Conservation (phyloP, 2,113 vertebrate genomes). For the Aldabrachelys gigantea region DNA sequence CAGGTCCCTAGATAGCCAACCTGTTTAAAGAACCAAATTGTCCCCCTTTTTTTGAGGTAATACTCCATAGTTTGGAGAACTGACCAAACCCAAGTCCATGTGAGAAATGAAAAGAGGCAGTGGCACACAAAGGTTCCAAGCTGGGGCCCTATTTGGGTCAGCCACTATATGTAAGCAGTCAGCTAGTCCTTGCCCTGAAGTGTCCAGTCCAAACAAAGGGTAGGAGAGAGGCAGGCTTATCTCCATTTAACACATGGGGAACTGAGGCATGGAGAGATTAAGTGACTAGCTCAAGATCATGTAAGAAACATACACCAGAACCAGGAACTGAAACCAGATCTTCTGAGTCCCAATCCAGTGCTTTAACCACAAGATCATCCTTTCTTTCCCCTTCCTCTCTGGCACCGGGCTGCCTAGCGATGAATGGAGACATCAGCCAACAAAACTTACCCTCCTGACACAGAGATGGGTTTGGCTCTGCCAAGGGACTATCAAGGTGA, state of each 20-base stretch:
- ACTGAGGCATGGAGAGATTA: neutral
- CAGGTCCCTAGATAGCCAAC: conserved; percentile 16
- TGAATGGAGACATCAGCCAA: neutral
- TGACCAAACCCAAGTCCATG: neutral
- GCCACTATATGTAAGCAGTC: neutral
- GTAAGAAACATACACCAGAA: neutral
- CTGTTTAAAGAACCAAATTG: neutral
- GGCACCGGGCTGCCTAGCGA: neutral
- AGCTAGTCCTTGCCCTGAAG: rapidly evolving
- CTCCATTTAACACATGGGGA: neutral
- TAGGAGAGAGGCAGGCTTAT: neutral
- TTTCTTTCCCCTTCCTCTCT: neutral
- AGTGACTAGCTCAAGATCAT: neutral
- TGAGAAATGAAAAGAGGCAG: neutral
- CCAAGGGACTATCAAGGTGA: neutral
- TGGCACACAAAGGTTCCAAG: neutral
- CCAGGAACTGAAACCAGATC: neutral
- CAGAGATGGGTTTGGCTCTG: neutral
- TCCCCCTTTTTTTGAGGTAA: neutral
- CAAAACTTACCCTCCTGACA: neutral
- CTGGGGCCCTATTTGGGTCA: neutral
- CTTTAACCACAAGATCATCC: neutral
- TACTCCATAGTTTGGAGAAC: neutral
- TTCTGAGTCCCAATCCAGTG: neutral
- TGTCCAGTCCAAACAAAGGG: neutral